These are phyloP conservation scores for Labrus mixtus DNA, from an alignment of 2,113 vertebrate species.

Conservation along the genomic window DNA sequence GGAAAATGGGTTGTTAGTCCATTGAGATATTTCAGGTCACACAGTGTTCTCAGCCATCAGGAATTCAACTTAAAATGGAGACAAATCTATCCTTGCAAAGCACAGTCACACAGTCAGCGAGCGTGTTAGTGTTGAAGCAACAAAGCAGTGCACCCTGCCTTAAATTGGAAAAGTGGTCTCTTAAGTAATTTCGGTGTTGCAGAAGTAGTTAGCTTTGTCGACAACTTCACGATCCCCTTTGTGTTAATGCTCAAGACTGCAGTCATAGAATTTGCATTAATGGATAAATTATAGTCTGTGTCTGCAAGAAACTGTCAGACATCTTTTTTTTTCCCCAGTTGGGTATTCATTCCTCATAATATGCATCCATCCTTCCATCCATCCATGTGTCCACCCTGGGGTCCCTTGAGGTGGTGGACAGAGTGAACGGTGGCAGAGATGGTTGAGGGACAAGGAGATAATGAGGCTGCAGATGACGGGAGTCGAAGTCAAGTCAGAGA, in stretches of 20 bases:
- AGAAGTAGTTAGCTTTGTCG: too few relatives aligned
- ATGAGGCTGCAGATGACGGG: constrained; percentile 19
- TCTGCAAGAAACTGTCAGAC: not conserved
- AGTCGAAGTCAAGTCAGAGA: not conserved
- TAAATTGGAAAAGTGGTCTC: not conserved
- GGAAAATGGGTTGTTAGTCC: constrained; percentile 8
- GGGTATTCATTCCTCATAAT: not conserved
- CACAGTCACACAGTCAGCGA: not conserved
- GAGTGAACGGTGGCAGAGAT: constrained; percentile 15
- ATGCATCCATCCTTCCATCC: constrained; percentile 4
- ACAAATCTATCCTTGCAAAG: not conserved
- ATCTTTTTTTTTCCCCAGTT: not conserved
- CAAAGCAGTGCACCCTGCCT: not conserved
- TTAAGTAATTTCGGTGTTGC: not conserved
- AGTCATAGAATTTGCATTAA: not conserved
- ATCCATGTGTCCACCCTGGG: not conserved
- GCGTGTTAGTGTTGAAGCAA: not conserved
- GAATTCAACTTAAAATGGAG: not conserved
- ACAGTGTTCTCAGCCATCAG: not conserved
- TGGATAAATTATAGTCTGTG: not conserved
- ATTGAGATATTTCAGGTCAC: not conserved
- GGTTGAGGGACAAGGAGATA: constrained; percentile 17
- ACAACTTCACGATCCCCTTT: not conserved
- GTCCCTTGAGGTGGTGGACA: constrained; percentile 18
- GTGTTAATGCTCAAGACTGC: too few relatives aligned